Evolutionary conservation across 2,113 vertebrate genomes (phyloP).

Genomic region (Corythornis madagascariensis): DNA sequence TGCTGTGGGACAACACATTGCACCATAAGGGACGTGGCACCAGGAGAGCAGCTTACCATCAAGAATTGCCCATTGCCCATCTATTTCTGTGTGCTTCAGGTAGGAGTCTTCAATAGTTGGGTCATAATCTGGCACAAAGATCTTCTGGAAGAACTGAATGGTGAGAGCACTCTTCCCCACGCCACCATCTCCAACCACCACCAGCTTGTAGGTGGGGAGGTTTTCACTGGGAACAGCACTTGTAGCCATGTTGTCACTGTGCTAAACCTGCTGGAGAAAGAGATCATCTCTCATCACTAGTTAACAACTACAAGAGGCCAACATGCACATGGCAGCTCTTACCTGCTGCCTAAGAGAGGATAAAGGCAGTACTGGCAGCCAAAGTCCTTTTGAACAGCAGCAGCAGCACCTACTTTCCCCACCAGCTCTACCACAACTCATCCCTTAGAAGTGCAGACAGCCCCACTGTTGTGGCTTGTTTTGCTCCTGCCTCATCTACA

Average conservation of each 20-base stretch:
- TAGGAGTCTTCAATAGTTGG: conserved; percentile 99
- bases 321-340: neutral
- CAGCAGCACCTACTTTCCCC: neutral
- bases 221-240: conserved; percentile 97
- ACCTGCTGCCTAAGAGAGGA: neutral
- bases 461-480: neutral
- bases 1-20: neutral
- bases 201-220: conserved; percentile 96
- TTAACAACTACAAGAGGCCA: neutral
- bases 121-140: conserved; percentile 98
- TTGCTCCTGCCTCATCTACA: neutral
- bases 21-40: neutral
- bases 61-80: conserved; percentile 97
- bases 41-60: conserved; percentile 81
- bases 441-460: neutral
- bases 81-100: conserved; percentile 97
- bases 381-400: neutral
- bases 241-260: conserved; percentile 86
- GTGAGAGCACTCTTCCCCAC: conserved; percentile 98
- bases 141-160: conserved; percentile 99
- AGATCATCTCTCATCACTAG: neutral
- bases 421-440: neutral
- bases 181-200: conserved; percentile 96
- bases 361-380: neutral
- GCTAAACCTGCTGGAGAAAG: conserved; percentile 79